Evolutionary conservation across 2,113 vertebrate genomes (phyloP).

Genomic region (Campylomormyrus numenius): DNA sequence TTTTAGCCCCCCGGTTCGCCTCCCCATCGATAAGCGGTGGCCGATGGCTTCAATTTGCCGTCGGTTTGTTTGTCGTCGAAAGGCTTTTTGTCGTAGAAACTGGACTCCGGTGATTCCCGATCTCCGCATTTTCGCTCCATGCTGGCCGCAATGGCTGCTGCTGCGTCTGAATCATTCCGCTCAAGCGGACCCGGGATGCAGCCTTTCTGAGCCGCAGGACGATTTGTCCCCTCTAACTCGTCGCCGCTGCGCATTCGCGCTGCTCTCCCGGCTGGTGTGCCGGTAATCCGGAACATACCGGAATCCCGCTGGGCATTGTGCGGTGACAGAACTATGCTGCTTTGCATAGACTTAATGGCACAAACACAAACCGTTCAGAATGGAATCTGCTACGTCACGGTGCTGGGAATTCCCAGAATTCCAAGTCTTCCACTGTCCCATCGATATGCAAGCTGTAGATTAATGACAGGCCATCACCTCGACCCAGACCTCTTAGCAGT

Average conservation of each 20-base stretch:
- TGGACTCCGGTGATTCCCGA: not conserved
- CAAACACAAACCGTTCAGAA: slow-evolving; percentile 6
- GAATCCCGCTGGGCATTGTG: not conserved
- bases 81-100: not conserved
- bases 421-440: not conserved
- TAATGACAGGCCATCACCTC: not conserved
- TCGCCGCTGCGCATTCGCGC: not conserved
- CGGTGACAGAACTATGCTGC: not conserved
- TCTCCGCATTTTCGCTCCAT: not conserved
- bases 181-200: not conserved
- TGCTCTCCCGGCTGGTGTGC: slow-evolving; percentile 7
- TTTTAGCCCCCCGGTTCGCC: not conserved
- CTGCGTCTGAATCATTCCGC: not conserved
- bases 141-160: not conserved
- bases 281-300: slow-evolving; percentile 8
- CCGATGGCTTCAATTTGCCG: not conserved
- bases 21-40: not conserved
- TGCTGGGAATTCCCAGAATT: not conserved
- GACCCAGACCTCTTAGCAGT: not conserved
- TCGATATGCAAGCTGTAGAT: not conserved
- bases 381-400: not conserved
- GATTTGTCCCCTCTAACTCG: slow-evolving; percentile 4
- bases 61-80: not conserved
- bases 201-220: not conserved
- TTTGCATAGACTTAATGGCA: slow-evolving; percentile 10